phyloP scores from a whole-genome alignment of 2,888 invertebrate genomes.

The Mesochorus sp. region DNA sequence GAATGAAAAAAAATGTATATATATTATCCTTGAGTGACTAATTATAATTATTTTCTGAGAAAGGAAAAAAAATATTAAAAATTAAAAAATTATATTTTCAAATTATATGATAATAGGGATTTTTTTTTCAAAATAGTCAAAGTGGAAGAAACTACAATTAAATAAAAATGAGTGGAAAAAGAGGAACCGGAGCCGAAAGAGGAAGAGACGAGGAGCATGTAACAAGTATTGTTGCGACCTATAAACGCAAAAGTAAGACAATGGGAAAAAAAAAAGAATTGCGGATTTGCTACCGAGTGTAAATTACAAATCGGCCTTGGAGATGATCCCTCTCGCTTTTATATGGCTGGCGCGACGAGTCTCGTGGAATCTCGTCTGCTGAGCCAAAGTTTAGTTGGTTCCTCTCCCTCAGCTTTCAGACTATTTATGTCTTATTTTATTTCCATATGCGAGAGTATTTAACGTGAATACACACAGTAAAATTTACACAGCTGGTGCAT shows the following conservation, averaged over 20 bases:
- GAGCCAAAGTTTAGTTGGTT: background rate
- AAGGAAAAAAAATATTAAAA: too few relatives aligned
- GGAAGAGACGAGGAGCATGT: too few relatives aligned
- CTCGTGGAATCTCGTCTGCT: slow-evolving; percentile 15
- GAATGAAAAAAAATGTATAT: too few relatives aligned
- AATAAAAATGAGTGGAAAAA: too few relatives aligned
- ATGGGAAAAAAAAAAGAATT: slow-evolving; percentile 43
- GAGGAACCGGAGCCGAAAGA: too few relatives aligned
- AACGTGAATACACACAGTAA: slow-evolving; percentile 22
- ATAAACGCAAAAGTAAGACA: slow-evolving; percentile 54
- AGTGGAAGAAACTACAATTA: too few relatives aligned
- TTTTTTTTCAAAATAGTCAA: too few relatives aligned
- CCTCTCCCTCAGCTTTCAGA: background rate
- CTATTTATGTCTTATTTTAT: background rate
- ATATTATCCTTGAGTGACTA: too few relatives aligned
- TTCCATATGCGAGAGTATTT: background rate
- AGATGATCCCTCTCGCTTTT: slow-evolving; percentile 56
- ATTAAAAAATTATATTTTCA: too few relatives aligned
- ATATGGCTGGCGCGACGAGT: slow-evolving; percentile 29
- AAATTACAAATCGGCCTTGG: slow-evolving; percentile 64
- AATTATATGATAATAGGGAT: too few relatives aligned
- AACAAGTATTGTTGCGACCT: background rate
- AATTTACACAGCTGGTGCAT: slow-evolving; percentile 47
- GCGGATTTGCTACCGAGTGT: slow-evolving; percentile 59
- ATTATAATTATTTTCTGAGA: too few relatives aligned